phyloP scores from a whole-genome alignment of 2,113 vertebrate species.

The Sorex fumeus region DNA sequence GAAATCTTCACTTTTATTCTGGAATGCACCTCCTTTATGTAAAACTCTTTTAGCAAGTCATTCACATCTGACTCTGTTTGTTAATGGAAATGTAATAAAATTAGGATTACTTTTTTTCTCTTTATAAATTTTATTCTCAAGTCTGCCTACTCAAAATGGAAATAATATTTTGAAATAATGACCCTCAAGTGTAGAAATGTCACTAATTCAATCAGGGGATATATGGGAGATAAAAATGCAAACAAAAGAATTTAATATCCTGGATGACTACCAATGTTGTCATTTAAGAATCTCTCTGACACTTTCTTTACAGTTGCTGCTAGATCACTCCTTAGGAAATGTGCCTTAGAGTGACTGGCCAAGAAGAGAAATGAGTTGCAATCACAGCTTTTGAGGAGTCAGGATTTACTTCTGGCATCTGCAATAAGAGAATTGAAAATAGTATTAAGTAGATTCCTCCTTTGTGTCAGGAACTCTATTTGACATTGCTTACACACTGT shows the following conservation, averaged over 20 bases:
- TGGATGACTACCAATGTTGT: neutral
- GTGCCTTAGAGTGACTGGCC: neutral
- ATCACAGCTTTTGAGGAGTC: neutral
- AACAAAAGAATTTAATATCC: neutral
- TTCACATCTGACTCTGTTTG: slow-evolving; percentile 43
- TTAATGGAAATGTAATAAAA: slow-evolving; percentile 68
- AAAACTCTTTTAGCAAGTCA: slow-evolving; percentile 23
- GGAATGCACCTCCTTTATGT: neutral
- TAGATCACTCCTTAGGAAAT: slow-evolving; percentile 1
- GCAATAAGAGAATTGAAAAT: neutral
- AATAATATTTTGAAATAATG: slow-evolving; percentile 58
- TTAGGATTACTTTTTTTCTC: slow-evolving; percentile 64
- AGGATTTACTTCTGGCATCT: slow-evolving; percentile 32
- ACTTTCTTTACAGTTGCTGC: slow-evolving; percentile 4
- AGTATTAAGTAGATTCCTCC: neutral
- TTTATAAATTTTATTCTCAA: slow-evolving; percentile 66
- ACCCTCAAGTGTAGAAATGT: slow-evolving; percentile 9
- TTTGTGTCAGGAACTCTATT: neutral
- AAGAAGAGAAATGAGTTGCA: neutral
- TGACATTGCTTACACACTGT: neutral
- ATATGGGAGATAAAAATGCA: neutral
- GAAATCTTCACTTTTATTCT: neutral
- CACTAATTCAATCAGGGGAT: slow-evolving; percentile 9
- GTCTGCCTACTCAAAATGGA: slow-evolving; percentile 55
- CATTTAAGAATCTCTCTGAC: neutral